phyloP scores from a whole-genome alignment of 2,888 invertebrate species.

The Campoplex capitator region DNA sequence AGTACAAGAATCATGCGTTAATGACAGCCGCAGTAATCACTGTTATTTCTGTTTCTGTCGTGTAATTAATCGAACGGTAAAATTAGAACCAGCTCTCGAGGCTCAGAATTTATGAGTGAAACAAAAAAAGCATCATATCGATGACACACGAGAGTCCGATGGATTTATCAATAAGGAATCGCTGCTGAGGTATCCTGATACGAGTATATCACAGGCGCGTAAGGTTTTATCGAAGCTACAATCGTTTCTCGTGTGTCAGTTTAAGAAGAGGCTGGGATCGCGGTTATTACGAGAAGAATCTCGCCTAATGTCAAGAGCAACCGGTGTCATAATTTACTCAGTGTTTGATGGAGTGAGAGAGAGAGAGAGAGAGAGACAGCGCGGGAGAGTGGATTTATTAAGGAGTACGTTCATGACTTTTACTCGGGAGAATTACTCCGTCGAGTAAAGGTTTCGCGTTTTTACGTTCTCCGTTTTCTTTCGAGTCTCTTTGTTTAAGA shows the following conservation, averaged over 20 bases:
- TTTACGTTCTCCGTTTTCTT: neutral
- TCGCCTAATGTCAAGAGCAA: constrained; percentile 77
- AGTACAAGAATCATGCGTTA: neutral
- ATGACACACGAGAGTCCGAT: constrained; percentile 15
- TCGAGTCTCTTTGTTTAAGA: neutral
- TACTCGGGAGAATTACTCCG: constrained; percentile 6
- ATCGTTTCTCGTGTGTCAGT: constrained; percentile 13
- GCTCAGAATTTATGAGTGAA: constrained; percentile 5
- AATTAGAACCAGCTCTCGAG: constrained; percentile 33
- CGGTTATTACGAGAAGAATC: constrained; percentile 38
- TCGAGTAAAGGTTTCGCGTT: neutral
- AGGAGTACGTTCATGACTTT: constrained; percentile 36
- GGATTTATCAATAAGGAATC: constrained; percentile 45
- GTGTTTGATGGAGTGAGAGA: constrained; percentile 27
- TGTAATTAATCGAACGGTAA: constrained; percentile 53
- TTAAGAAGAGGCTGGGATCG: neutral
- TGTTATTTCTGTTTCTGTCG: constrained; percentile 11
- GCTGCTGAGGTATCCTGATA: neutral
- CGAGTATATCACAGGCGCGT: constrained; percentile 22
- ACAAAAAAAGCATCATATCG: neutral
- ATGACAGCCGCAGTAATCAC: constrained; percentile 31
- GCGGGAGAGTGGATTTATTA: constrained; percentile 29
- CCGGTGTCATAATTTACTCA: constrained; percentile 67
- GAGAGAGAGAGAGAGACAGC: neutral
- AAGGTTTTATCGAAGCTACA: constrained; percentile 6